phyloP scores from a whole-genome alignment of 92 coral and sea anemone species.

The Scolanthus callimorphus region DNA sequence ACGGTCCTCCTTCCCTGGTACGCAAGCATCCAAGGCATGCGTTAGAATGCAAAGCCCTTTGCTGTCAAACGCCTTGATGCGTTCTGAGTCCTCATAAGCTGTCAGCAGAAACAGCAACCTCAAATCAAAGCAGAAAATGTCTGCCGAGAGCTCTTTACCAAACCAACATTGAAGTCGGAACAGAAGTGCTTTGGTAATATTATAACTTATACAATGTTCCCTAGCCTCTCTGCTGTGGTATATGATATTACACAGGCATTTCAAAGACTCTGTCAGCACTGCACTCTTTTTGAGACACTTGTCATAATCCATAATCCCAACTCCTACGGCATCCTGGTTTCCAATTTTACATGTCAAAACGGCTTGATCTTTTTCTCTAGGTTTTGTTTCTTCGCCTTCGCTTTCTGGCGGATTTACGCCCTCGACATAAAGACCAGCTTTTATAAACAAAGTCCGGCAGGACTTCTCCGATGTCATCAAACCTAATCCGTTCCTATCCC shows the following conservation, averaged over 20 bases:
- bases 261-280: slow-evolving; percentile 73
- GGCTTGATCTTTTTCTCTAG: slow-evolving; percentile 5
- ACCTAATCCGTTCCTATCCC: slow-evolving; percentile 81
- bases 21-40: slow-evolving; percentile 66
- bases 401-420: slow-evolving; percentile 6
- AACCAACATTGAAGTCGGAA: slow-evolving; percentile 66
- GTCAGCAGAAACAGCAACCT: slow-evolving; percentile 88
- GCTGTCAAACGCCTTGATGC: slow-evolving; percentile 49
- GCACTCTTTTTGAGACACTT: slow-evolving; percentile 31
- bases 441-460: slow-evolving; percentile 52
- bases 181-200: slow-evolving; percentile 54
- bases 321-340: slow-evolving; percentile 4
- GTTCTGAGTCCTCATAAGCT: slow-evolving; percentile 75
- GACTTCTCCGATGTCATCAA: slow-evolving; percentile 69
- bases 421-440: slow-evolving; percentile 61
- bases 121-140: slow-evolving; percentile 79
- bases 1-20: slow-evolving; percentile 81
- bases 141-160: slow-evolving; percentile 50
- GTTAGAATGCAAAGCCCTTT: slow-evolving; percentile 75
- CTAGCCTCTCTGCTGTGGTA: slow-evolving; percentile 80
- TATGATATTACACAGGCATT: slow-evolving; percentile 93
- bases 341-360: background rate
- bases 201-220: slow-evolving; percentile 53
- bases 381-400: slow-evolving; percentile 31
- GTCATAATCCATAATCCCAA: slow-evolving; percentile 29